Evolutionary conservation across 2,888 invertebrate species (phyloP), one percentile per base, ranked within the genome.

Genomic region (Heliconius sara): DNA sequence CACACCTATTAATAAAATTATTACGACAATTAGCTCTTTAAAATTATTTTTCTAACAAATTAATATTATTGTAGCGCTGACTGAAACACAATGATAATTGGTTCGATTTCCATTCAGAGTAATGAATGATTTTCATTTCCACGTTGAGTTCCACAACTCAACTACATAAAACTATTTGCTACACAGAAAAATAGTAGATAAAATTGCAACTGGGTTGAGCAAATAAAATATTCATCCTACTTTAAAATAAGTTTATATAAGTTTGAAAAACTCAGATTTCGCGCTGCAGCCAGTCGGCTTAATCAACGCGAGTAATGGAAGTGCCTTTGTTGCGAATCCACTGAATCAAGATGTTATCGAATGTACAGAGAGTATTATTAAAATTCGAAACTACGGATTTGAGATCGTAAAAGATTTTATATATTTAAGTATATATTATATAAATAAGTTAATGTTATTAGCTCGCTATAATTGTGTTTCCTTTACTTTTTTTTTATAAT

Each of bases 271-370:
- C 65, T 75, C 75, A 66, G 65, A 65, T 75, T 75, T 75, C 75
- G 27, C 65, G 75, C 27, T 66, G 63, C 27, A 65, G 74, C 25
- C 27, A 65, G 75, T 43, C 75, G 75, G 65, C 65, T 75, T 75
- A 75, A 75, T 75, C 75, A 75, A 75, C 75, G 75, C 65, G 65
- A 75, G 75, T 75, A 75, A 75, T 66, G 75, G 75, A 27, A 75
- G 65, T 43, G 75, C 75, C 75, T 65, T 75, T 75, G 75, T 75
- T 75, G 74, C 65, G 57, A 65, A 25, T 57, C 22, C 25, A 75
- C 65, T 65, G 65, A 27, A 65, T 75, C 65, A 75, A 75, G 75
- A 75, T 75, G 63, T 75, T 65, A 75, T 75, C 75, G 75, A 75
- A 75, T 75, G 65, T 25, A 75, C 65, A 27, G 75, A 63, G 75